Conservation (phyloP, 1,140 invertebrate species). For the Drosophila kurseongensis region DNA sequence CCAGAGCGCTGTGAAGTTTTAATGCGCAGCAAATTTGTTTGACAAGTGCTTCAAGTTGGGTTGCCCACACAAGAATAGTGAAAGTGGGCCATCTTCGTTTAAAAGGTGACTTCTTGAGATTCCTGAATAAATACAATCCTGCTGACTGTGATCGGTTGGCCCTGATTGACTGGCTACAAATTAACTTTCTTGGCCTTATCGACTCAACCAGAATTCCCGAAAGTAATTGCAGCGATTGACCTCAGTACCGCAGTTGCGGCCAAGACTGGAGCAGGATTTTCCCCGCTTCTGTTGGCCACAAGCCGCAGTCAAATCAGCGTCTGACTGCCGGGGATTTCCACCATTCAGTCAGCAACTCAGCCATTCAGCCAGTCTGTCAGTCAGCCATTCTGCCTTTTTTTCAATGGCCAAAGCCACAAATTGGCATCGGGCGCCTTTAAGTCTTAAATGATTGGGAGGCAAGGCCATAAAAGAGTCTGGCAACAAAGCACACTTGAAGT, state of each 20-base stretch:
- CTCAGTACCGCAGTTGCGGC: slow-evolving; percentile 66
- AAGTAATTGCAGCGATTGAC: slow-evolving; percentile 77
- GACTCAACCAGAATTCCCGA: slow-evolving; percentile 37
- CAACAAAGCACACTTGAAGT: slow-evolving; percentile 3
- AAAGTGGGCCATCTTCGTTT: background rate
- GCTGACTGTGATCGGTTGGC: slow-evolving; percentile 1
- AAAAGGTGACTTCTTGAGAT: slow-evolving; percentile 6
- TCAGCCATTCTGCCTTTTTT: slow-evolving; percentile 4
- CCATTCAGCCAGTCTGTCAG: slow-evolving; percentile 18
- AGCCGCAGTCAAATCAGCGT: slow-evolving; percentile 71
- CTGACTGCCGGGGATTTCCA: slow-evolving; percentile 39
- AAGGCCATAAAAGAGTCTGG: slow-evolving; percentile 16
- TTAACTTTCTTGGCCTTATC: slow-evolving; percentile 32
- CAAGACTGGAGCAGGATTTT: slow-evolving; percentile 5
- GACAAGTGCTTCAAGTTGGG: slow-evolving; percentile 37
- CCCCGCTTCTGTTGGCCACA: slow-evolving; percentile 15
- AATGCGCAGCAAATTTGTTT: slow-evolving; percentile 44
- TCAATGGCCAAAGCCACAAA: slow-evolving; percentile 52
- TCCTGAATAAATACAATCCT: slow-evolving; percentile 6
- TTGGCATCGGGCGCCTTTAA: slow-evolving; percentile 32
- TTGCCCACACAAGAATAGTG: background rate
- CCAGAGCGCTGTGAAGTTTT: slow-evolving; percentile 39
- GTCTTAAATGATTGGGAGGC: slow-evolving; percentile 55
- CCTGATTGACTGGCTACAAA: slow-evolving; percentile 36
- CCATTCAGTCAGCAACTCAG: slow-evolving; percentile 16